A percentile compares a stretch with the other conserved stretches of the same genome.
Conservation (phyloP, 2,797 vertebrate species). For the Ctenosaura bakeri region DNA sequence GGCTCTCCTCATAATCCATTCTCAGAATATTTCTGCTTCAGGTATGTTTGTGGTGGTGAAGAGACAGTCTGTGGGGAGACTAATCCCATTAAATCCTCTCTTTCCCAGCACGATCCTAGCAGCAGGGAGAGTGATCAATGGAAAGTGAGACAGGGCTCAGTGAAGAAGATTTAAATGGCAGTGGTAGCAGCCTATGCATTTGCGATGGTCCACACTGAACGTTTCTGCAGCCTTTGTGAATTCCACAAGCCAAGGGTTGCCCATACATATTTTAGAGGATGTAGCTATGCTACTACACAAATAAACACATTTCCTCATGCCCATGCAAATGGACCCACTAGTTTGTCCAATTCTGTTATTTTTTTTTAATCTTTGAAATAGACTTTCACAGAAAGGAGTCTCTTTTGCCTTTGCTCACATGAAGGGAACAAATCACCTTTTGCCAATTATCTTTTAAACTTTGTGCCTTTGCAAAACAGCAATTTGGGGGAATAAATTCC, state of each 20-base stretch:
- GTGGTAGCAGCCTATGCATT: neutral
- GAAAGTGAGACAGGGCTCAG: neutral
- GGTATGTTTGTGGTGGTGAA: too few species aligned
- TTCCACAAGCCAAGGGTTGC: neutral
- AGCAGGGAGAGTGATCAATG: neutral
- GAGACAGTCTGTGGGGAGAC: too few species aligned
- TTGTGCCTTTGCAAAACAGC: neutral
- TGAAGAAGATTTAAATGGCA: neutral
- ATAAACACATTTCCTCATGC: neutral
- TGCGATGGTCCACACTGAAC: neutral
- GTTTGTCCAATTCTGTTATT: neutral
- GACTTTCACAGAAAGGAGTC: neutral
- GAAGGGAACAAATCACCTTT: constrained; percentile 4
- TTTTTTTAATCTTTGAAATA: neutral
- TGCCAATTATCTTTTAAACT: neutral
- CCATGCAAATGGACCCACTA: neutral
- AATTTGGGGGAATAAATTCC: constrained; percentile 6
- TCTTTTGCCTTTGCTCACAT: neutral
- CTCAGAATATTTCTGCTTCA: too few species aligned
- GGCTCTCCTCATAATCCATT: too few species aligned
- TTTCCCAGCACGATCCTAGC: neutral
- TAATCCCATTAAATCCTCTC: too few species aligned
- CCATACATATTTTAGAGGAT: too few species aligned
- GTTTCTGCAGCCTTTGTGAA: neutral
- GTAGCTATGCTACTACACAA: neutral